Percentiles rank a stretch among this genome's conserved stretches.
Evolutionary conservation across 2,888 invertebrate species (phyloP).

Genomic region (Eucera pruinosa): DNA sequence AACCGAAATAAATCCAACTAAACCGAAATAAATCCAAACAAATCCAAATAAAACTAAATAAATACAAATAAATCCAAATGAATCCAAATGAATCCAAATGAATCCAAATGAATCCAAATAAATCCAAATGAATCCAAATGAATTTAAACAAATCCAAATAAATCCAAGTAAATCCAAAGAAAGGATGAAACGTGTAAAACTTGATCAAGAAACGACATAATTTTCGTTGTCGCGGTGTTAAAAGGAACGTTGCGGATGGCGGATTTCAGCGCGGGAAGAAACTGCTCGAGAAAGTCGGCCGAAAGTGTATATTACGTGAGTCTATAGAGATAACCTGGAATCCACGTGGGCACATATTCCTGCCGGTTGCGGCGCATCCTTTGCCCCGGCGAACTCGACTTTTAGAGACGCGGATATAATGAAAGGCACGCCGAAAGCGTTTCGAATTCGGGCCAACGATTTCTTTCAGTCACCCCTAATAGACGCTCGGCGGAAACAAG

Average conservation of each 20-base stretch:
- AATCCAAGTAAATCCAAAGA: no score
- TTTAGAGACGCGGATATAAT: conserved; percentile 31
- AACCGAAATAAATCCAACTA: no score
- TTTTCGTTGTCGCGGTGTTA: background rate
- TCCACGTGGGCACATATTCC: conserved; percentile 42
- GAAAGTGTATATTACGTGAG: conserved; percentile 47
- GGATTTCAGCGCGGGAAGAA: background rate
- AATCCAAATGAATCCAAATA: no score
- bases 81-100: no score
- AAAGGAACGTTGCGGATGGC: conserved; percentile 3
- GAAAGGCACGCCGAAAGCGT: conserved; percentile 50
- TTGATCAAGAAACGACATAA: no score
- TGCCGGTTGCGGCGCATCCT: conserved; percentile 27
- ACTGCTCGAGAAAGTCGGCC: conserved; percentile 34
- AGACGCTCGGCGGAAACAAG: conserved; percentile 24
- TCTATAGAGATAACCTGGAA: conserved; percentile 55
- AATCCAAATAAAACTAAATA: no score
- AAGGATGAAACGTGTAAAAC: no score
- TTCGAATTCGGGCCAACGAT: conserved; percentile 51
- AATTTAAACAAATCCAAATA: no score
- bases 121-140: no score
- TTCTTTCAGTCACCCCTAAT: conserved; percentile 48
- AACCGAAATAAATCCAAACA: no score
- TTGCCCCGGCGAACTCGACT: conserved; percentile 34
- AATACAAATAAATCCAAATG: no score